Evolutionary conservation across 2,113 vertebrate genomes (phyloP), one percentile per base, ranked within the genome.

Genomic region (Chroicocephalus ridibundus): DNA sequence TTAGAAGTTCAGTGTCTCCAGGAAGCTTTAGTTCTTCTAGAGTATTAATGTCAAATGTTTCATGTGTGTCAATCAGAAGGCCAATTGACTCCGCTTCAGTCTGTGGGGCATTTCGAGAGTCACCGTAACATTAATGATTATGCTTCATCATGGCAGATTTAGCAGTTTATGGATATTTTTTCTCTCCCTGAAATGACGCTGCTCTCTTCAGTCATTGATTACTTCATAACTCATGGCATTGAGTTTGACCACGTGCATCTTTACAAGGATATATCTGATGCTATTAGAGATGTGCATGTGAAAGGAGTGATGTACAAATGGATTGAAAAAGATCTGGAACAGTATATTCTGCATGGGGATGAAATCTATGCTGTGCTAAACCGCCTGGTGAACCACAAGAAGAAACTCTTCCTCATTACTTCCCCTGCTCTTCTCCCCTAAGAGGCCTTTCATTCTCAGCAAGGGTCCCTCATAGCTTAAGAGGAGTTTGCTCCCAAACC

Each of bases 271-370:
- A 44, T 16, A 44, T 44, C 42, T 44, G 98, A 98, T 64, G 98
- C 98, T 65, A 98, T 98, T 85, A 98, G 98, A 95, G 98, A 98
- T 18, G 98, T 98, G 49, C 98, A 98, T 7, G 97, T 98, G 88
- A 98, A 98, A 96, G 98, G 98, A 93, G 96, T 98, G 95, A 98
- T 98, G 98, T 98, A 98, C 97, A 97, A 98, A 90, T 98, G 98
- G 98, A 98, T 98, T 70, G 98, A 98, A 94, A 97, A 91, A 72
- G 98, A 98, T 86, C 79, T 98, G 97, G 98, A 44, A 44, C 44
- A 44, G 44, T 44, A 16, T 17, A 44, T 44, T 44, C 44, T 44
- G 44, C 15, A 44, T 6, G 10, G 44, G 44, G 44, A 44, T 44
- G 44, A 44, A 44, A 44, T 44, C 44, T 44, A 44, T 44, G 44